phyloP scores from a whole-genome alignment of 2,113 vertebrate genomes.

The Peromyscus californicus region DNA sequence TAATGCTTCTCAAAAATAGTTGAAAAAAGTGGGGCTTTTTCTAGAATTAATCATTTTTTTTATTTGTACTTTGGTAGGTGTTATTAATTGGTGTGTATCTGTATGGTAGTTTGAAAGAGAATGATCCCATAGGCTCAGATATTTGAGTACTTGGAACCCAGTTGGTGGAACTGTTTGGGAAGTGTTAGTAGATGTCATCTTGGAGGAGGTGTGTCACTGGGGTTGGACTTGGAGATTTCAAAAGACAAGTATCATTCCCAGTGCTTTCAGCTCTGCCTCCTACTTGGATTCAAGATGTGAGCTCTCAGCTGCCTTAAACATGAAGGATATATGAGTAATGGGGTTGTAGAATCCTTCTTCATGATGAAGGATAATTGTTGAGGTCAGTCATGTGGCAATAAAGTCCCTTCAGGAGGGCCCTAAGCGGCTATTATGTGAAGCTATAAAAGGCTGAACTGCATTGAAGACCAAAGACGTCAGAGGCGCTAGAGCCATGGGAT shows the following conservation, averaged over 20 bases:
- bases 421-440: neutral
- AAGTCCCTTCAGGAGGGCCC: neutral
- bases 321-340: neutral
- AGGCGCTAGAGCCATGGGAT: neutral
- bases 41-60: slow-evolving; percentile 50
- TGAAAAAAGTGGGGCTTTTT: neutral
- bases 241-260: neutral
- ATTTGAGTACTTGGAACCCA: neutral
- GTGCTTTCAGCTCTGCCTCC: neutral
- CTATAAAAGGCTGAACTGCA: neutral
- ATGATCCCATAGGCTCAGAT: neutral
- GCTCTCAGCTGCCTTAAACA: neutral
- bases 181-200: neutral
- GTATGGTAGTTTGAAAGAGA: neutral
- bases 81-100: slow-evolving; percentile 24
- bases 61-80: neutral
- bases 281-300: neutral
- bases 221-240: neutral
- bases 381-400: neutral
- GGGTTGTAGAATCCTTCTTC: neutral
- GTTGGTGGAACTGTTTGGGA: neutral
- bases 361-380: neutral
- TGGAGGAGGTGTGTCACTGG: neutral
- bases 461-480: neutral
- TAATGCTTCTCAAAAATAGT: slow-evolving; percentile 65